These are phyloP conservation scores for Diploscapter pachys DNA, from an alignment of 1,140 invertebrate species.

Conservation along the genomic window DNA sequence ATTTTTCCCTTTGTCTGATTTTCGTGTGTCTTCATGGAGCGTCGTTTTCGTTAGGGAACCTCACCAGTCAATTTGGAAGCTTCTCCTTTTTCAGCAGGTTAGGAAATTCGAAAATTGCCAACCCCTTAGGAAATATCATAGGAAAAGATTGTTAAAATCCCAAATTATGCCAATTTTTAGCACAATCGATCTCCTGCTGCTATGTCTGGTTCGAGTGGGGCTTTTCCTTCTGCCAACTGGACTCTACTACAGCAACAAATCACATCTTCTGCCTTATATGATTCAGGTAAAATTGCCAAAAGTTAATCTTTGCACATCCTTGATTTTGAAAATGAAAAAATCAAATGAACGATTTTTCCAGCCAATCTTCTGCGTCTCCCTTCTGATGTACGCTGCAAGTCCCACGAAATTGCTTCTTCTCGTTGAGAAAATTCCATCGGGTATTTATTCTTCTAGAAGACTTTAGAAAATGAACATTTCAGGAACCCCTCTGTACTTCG, in stretches of 20 bases:
- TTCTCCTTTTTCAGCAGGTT: conserved; percentile 31
- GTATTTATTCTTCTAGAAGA: conserved; percentile 1
- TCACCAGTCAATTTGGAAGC: conserved; percentile 14
- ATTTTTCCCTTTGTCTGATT: conserved; percentile 22
- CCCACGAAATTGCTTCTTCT: conserved; percentile 57
- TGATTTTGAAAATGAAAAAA: not conserved
- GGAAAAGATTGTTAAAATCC: not conserved
- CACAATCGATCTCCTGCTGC: conserved; percentile 34
- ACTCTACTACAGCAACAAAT: conserved; percentile 15
- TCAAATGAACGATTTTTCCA: conserved; percentile 21
- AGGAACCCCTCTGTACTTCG: conserved; percentile 38
- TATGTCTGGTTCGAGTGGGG: conserved; percentile 23
- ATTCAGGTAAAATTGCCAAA: conserved; percentile 3
- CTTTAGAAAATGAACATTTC: not conserved
- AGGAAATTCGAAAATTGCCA: not conserved
- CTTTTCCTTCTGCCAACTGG: conserved; percentile 27
- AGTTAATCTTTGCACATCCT: not conserved
- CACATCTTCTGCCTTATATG: conserved; percentile 14
- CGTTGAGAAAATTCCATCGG: conserved; percentile 48
- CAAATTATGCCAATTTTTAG: conserved; percentile 14
- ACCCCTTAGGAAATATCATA: not conserved
- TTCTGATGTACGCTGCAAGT: conserved; percentile 49
- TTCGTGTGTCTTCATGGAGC: conserved; percentile 21
- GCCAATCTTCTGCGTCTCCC: conserved; percentile 36
- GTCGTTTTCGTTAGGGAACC: conserved; percentile 20